Evolutionary conservation across 1,140 invertebrate species (phyloP).

Genomic region (Eupeodes corollae): DNA sequence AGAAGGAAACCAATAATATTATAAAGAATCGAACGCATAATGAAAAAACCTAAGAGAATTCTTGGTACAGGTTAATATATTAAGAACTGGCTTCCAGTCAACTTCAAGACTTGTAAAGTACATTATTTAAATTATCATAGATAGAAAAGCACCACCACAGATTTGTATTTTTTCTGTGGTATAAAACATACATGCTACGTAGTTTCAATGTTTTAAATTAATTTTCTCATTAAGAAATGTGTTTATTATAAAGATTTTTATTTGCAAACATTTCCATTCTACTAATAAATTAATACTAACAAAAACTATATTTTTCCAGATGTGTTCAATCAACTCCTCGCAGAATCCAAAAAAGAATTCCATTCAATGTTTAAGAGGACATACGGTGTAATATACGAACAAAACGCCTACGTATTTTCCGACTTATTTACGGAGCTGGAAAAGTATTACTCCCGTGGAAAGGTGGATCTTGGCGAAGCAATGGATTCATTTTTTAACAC

Average conservation of each 20-base stretch:
- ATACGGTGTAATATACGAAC: constrained; percentile 90
- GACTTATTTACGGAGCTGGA: constrained; percentile 84
- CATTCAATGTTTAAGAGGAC: constrained; percentile 90
- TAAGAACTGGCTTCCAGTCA: too few species aligned
- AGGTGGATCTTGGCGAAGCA: constrained; percentile 68
- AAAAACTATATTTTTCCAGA: constrained; percentile 43
- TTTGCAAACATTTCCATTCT: neutral
- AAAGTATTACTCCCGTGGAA: constrained; percentile 74
- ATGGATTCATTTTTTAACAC: constrained; percentile 89
- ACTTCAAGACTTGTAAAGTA: too few species aligned
- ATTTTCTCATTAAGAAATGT: too few species aligned
- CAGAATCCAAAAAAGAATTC: constrained; percentile 71
- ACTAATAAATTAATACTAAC: neutral
- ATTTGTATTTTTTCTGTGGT: too few species aligned
- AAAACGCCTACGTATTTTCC: constrained; percentile 85
- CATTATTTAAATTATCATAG: too few species aligned
- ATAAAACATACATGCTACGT: too few species aligned
- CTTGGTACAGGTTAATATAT: too few species aligned
- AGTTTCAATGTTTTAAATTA: too few species aligned
- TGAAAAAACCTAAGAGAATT: too few species aligned
- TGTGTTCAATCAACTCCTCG: constrained; percentile 75
- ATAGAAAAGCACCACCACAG: too few species aligned
- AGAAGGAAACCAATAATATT: too few species aligned
- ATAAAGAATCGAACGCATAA: too few species aligned
- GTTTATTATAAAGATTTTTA: neutral